These are phyloP conservation scores for Cuculus canorus DNA, from an alignment of 2,797 vertebrate species.

Conservation along the genomic window DNA sequence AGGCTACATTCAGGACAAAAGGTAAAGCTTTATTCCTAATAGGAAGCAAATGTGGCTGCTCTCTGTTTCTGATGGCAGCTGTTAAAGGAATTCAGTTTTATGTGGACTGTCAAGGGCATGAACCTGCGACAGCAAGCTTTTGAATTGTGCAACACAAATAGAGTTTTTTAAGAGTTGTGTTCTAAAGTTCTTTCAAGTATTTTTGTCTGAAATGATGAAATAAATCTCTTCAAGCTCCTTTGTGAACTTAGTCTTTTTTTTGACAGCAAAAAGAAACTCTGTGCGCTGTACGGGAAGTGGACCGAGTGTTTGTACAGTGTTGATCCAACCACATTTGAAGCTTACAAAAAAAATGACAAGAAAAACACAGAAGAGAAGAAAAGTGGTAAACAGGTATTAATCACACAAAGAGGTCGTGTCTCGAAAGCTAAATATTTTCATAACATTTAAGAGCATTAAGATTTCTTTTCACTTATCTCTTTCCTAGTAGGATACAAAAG, in stretches of 20 bases:
- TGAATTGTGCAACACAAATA: not conserved
- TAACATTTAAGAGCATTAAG: not conserved
- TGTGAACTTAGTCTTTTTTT: conserved; percentile 19
- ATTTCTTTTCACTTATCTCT: not conserved
- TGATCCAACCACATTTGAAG: conserved; percentile 85
- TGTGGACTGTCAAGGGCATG: not conserved
- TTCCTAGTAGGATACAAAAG: not conserved
- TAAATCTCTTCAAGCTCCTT: not conserved
- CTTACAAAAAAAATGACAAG: conserved; percentile 91
- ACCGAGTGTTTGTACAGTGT: conserved; percentile 93
- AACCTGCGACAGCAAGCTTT: not conserved
- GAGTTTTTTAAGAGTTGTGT: not conserved
- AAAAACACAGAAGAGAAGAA: conserved; percentile 93
- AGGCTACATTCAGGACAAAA: conserved; percentile 98
- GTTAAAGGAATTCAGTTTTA: not conserved
- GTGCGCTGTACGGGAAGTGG: conserved; percentile 96
- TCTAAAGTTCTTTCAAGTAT: not conserved
- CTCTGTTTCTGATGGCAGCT: not conserved
- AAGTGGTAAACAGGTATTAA: conserved; percentile 85
- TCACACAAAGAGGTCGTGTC: not conserved
- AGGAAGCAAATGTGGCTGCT: not conserved
- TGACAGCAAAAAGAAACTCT: conserved; percentile 93
- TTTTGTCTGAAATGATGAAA: not conserved
- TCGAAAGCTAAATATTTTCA: not conserved
- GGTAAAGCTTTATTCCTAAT: conserved; percentile 74